Base-by-base conservation (phyloP, 2,888 invertebrate species). In the Steinernema hermaphroditum region DNA sequence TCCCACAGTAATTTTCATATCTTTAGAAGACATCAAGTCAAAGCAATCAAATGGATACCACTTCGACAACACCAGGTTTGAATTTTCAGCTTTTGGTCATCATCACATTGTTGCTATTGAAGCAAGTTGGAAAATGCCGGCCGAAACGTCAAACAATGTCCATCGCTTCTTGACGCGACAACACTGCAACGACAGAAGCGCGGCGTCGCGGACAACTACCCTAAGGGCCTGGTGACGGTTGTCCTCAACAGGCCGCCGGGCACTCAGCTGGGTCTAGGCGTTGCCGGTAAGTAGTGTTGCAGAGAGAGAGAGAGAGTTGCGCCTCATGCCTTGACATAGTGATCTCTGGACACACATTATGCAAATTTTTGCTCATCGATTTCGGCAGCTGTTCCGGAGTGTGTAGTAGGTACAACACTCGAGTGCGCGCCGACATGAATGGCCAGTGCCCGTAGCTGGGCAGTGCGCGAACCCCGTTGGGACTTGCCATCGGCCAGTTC, bases 241-340 rank as follows among this genome's bases (percentile, higher is more conserved):
- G 37, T 50, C 8, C 27, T 76, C 9, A 46, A 62, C 34, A 69
- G 70, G 34, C 54, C 54, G 14, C 57, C 44, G 69, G 76, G 71
- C 16, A 68, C 49, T 27, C 78, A 73, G 16, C 72, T 78, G 6
- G 78, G 78, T 22, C 70, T 78, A 27, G 78, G 78, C 29, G 78
- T 78, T 71, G 76, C 78, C 32, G 78, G 78, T 74, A 43, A 44
- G 75, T 49, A 22, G 41, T 44, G n/a, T n/a, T n/a, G n/a, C n/a
- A n/a, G n/a, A n/a, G n/a, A n/a, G n/a, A n/a, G n/a, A n/a, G n/a
- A n/a, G n/a, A n/a, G n/a, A n/a, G n/a, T n/a, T n/a, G n/a, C n/a
- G n/a, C n/a, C n/a, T n/a, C n/a, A n/a, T n/a, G n/a, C n/a, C n/a
- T n/a, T n/a, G n/a, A n/a, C n/a, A n/a, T n/a, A n/a, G n/a, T n/a